Base-by-base conservation (phyloP, 2,888 invertebrate species). In the Clepsis dumicolana region DNA sequence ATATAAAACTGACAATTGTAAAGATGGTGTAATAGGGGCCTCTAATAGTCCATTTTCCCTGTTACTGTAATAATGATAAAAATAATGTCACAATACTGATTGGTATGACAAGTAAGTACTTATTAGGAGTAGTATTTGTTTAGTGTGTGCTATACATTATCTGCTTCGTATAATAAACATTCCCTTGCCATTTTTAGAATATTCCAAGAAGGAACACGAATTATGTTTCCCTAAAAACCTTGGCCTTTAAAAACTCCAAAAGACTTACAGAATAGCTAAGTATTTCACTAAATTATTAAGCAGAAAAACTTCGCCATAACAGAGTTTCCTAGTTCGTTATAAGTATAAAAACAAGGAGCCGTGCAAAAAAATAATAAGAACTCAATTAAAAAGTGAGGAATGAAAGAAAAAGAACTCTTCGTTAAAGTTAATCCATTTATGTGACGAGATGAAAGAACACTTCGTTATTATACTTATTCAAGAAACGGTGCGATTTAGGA, bases 371-470 rank as follows among this genome's bases (percentile, higher is more conserved):
- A 44, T 44, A 44, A 44, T 44, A 48, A 48, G 29, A 56, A 48
- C 66, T 54, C 35, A 66, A 66, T 56, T 56, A 61, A 62, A 44
- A 66, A 24, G 24, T 38, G 18, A 29, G 50, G 44, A 66, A 48
- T 35, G 66, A 48, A 66, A 66, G 48, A 32, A 66, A 60, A 44
- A 24, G 60, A 24, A 29, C 18, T 29, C 60, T 2, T 66, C 65
- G 41, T 66, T 66, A 60, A 61, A 61, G 53, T 61, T 60, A 66
- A 66, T 66, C 61, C 65, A 66, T 66, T 66, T 66, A 54, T 3
- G 32, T 65, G 64, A 50, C 57, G 64, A 59, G 56, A 64, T 35
- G 27, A 59, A 65, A 59, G 57, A 65, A 65, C 32, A 41, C 50
- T 59, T 59, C 18, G 57, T 57, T 57, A 53, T 50, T 65, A 48